Evolutionary conservation across 1,140 invertebrate species (phyloP), one percentile per base, ranked within the genome.

Genomic region (Papilio glaucus): DNA sequence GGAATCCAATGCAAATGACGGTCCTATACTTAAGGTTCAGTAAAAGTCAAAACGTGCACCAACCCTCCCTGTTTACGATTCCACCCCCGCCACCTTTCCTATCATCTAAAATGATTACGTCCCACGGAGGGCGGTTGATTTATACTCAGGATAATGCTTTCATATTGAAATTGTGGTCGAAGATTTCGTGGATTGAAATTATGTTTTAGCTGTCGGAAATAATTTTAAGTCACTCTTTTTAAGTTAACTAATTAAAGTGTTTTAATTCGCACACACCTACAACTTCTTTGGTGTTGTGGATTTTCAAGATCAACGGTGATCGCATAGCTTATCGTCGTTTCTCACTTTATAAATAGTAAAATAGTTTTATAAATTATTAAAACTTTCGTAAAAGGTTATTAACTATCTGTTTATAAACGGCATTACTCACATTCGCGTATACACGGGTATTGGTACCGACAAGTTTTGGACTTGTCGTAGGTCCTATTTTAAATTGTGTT

Each of bases 91-190:
- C 45, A 18, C 12, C 49, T 57, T 57, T 26, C 49, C 49, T 57
- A 57, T 57, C 49, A 57, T 26, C 49, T 57, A 57, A 57, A 57
- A 57, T 57, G 49, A 57, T 57, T 57, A 57, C 49, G 21, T 12
- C 15, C 49, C 21, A 12, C 10, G 6, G 49, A 57, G 21, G 21
- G 49, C 21, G 49, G 49, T 57, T 24, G 21, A 57, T 57, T 57
- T 24, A 57, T 57, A 57, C 49, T 57, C 49, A 57, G 49, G 49
- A 57, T 57, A 57, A 57, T 57, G 49, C 49, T 57, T 57, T 57
- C 24, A 57, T 57, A 57, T 57, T 57, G 49, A 57, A 57, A 57
- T 57, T 57, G 49, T 57, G 49, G 18, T 57, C 49, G 49, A 57
- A 57, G 21, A 24, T 26, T 57, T 10, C 21, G 21, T 24, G 49